A percentile compares a stretch with the other conserved stretches of the same genome.
phyloP scores from a whole-genome alignment of 2,113 vertebrate genomes.

The Pionites leucogaster region DNA sequence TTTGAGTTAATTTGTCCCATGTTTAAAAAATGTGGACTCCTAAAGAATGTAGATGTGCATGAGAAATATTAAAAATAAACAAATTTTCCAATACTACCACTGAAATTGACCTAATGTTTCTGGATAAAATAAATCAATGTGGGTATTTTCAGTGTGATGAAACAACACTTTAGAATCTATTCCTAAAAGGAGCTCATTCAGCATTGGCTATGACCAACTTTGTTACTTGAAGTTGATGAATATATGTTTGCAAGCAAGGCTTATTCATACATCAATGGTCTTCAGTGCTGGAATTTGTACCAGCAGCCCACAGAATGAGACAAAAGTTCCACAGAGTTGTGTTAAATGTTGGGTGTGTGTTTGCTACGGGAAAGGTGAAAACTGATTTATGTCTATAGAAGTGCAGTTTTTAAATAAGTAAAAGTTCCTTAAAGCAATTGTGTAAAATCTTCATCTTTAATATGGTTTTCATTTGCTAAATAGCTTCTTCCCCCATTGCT shows the following conservation, averaged over 20 bases:
- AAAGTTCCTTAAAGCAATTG: not conserved
- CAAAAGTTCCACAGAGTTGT: not conserved
- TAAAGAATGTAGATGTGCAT: constrained; percentile 15
- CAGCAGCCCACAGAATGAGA: not conserved
- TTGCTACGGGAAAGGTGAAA: not conserved
- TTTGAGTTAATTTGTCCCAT: constrained; percentile 38
- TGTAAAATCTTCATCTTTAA: not conserved
- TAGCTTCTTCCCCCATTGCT: not conserved
- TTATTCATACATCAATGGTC: not conserved
- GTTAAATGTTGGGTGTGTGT: not conserved
- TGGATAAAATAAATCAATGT: not conserved
- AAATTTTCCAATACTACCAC: constrained; percentile 39
- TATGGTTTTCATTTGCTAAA: not conserved
- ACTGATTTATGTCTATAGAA: not conserved
- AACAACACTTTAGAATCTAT: not conserved
- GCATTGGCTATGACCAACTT: not conserved
- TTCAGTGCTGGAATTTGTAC: not conserved
- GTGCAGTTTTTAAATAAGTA: not conserved
- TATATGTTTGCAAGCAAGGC: not conserved
- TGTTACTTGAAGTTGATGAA: not conserved
- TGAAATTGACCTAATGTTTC: not conserved
- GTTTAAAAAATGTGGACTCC: not conserved
- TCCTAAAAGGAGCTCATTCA: not conserved
- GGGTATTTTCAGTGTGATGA: not conserved
- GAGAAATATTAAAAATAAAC: constrained; percentile 39